phyloP scores from a whole-genome alignment of 1,140 invertebrate genomes.

The Drosophila eugracilis region DNA sequence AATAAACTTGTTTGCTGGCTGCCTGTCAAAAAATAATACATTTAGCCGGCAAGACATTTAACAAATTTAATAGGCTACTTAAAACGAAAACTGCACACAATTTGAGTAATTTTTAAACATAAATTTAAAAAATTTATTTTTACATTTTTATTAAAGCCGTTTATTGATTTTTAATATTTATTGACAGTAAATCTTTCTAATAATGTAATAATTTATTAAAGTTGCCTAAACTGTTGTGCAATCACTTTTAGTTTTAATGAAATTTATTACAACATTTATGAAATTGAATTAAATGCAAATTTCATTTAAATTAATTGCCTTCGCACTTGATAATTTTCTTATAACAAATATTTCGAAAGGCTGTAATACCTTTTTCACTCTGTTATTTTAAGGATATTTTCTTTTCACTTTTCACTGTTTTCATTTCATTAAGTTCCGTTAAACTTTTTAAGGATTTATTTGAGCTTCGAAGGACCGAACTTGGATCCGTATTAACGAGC shows the following conservation, averaged over 20 bases:
- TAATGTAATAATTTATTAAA: no score
- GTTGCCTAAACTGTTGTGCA: no score
- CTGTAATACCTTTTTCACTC: constrained; percentile 8
- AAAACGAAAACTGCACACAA: not conserved
- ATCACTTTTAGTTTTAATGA: no score
- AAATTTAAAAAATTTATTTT: no score
- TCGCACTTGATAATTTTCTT: no score
- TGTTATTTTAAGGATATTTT: no score
- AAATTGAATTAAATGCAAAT: not conserved
- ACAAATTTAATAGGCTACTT: not conserved
- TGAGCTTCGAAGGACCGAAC: not conserved
- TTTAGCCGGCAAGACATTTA: not conserved
- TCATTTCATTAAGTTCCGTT: not conserved
- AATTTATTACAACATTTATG: not conserved
- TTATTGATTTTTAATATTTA: no score
- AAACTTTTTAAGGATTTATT: not conserved
- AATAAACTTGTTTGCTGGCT: constrained; percentile 50
- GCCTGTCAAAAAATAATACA: constrained; percentile 9
- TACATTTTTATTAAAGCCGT: no score
- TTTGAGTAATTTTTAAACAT: no score
- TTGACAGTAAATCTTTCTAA: no score
- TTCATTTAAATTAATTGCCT: no score
- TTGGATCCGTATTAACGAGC: not conserved
- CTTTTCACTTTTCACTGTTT: not conserved
- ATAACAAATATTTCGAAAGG: not conserved